Base-by-base conservation (phyloP, 2,797 vertebrate genomes). In the Melopsittacus undulatus region DNA sequence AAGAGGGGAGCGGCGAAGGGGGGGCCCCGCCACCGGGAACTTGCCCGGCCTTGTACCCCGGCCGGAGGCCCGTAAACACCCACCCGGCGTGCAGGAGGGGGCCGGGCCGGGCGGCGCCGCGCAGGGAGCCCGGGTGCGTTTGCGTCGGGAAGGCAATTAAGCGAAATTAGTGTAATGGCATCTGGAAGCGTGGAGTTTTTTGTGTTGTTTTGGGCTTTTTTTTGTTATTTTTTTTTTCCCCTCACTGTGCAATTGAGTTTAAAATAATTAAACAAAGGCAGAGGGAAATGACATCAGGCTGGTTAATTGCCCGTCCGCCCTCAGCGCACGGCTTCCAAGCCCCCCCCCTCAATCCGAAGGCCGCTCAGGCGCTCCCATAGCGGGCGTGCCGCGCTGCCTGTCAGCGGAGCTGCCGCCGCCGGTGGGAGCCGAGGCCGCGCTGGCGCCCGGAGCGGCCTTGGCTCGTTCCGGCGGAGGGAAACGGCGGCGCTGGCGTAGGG, bases 251-350 rank as follows among this genome's bases (percentile, higher is more conserved):
- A 69, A 36, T 81, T 61, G 84, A 94, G 77, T 89, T 91, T 90
- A 93, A 87, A 95, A 94, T 91, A 83, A 95, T 96, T 94, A 90
- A 94, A 83, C 79, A 85, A 87, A 94, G 81, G 83, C 91, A 69
- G 83, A 83, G 85, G 86, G 91, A 81, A 94, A 90, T 90, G 82
- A 90, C 92, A 92, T 89, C 80, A 90, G 67, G 64, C 59, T 52
- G 85, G 56, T 27, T 40, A 77, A n/a, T 67, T 83, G 88, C 68
- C 51, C 81, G 59, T 87, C 64, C 69, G 32, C 46, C 63, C 51
- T 61, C 64, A 21, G 32, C 63, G 76, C 63, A 43, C 51, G 34
- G 78, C 54, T 68, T 19, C 48, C 59, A 32, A 9, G 12, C 11
- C 46, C 45, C 68, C 48, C 38, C 15, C 67, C 75, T 54, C 26